Evolutionary conservation across 2,888 invertebrate genomes (phyloP), one percentile per base, ranked within the genome.

Genomic region (Rhamnusium bicolor): DNA sequence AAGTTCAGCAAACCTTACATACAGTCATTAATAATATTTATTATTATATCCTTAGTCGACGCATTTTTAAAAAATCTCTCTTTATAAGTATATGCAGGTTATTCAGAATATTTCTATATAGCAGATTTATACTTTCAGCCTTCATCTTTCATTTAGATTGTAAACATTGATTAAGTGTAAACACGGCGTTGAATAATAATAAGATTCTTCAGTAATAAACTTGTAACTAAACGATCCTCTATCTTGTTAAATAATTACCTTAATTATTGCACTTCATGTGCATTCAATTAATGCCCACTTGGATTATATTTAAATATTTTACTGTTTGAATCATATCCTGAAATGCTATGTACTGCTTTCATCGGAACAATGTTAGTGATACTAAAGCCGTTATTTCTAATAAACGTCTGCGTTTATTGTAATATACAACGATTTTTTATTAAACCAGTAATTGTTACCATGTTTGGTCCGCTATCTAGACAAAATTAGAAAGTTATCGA

Each of bases 131-230:
- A 75, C 70, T 72, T 65, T 53, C 66, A 67, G 68, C 74, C 68
- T 60, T 72, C 73, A 71, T 76, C 74, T 73, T 74, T 76, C 74
- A 78, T 73, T 71, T 58, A 74, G 76, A 78, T 73, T 71, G 76
- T 68, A 69, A 74, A 62, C 74, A 74, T 73, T 75, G 78, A 78
- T 78, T 78, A 74, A 62, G 58, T 58, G 58, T 10, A 29, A 60
- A 60, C 60, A 69, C 67, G 68, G 29, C 67, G 62, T 54, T 29
- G 72, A 72, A 69, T 72, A 58, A 69, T 72, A 69, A 69, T 72
- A 67, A 10, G 67, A 65, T 62, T 56, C 40, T 24, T 14, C 53
- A 12, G 73, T 71, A 73, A 73, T 71, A 71, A 73, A 73, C 71
- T 51, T 73, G 70, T 73, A 67, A 56, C 49, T 53, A 49, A 71